These are phyloP conservation scores for Theretra japonica DNA, from an alignment of 2,888 invertebrate genomes.

Conservation along the genomic window DNA sequence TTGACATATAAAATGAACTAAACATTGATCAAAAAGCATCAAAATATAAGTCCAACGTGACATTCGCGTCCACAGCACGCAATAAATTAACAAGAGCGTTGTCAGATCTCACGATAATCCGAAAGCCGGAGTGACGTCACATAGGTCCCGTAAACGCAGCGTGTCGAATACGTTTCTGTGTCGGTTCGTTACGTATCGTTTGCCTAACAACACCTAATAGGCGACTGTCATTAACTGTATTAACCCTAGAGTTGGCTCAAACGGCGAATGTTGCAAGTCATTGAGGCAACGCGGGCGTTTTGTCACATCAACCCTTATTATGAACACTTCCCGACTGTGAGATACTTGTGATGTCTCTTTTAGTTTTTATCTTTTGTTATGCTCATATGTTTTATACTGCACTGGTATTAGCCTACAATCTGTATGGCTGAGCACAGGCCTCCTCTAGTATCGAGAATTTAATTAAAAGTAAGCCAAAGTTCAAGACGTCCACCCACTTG, in stretches of 20 bases:
- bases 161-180: slow-evolving; percentile 76
- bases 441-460: too few species aligned
- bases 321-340: slow-evolving; percentile 50
- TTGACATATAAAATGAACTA: background rate
- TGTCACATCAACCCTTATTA: slow-evolving; percentile 41
- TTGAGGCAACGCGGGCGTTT: slow-evolving; percentile 45
- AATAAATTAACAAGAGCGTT: background rate
- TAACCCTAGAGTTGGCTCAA: slow-evolving; percentile 76
- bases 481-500: too few species aligned
- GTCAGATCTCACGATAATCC: slow-evolving; percentile 23
- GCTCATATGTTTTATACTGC: background rate
- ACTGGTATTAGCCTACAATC: background rate
- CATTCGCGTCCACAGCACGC: background rate
- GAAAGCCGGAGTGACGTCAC: slow-evolving; percentile 54
- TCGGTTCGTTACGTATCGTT: slow-evolving; percentile 80
- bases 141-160: slow-evolving; percentile 70
- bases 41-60: background rate
- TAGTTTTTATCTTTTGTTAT: background rate
- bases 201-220: slow-evolving; percentile 80
- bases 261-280: slow-evolving; percentile 77
- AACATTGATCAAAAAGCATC: background rate
- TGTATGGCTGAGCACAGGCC: too few species aligned
- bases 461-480: too few species aligned
- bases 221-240: slow-evolving; percentile 78
- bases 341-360: slow-evolving; percentile 48